A percentile compares a stretch with the other conserved stretches of the same genome.
These are phyloP conservation scores for Cetonia aurata DNA, from an alignment of 2,888 invertebrate genomes.

Conservation along the genomic window DNA sequence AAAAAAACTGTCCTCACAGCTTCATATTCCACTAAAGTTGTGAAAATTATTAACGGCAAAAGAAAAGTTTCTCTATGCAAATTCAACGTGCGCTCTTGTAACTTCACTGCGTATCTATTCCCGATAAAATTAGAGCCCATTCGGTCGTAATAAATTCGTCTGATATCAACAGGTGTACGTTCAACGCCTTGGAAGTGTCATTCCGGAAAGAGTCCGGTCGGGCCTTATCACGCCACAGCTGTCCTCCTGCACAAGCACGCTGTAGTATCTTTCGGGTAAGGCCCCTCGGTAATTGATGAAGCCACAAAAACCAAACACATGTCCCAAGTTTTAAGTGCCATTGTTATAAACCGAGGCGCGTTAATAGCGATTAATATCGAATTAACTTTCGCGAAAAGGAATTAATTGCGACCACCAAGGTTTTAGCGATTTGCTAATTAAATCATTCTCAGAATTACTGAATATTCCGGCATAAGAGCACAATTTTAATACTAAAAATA, in stretches of 20 bases:
- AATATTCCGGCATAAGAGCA: too few relatives aligned
- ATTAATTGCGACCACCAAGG: slow-evolving; percentile 1
- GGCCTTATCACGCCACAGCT: slow-evolving; percentile 27
- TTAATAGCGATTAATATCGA: slow-evolving; percentile 10
- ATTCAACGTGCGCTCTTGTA: too few relatives aligned
- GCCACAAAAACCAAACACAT: slow-evolving; percentile 27
- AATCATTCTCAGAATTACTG: too few relatives aligned
- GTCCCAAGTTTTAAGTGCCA: slow-evolving; percentile 28
- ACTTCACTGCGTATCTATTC: neutral
- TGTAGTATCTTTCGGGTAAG: neutral
- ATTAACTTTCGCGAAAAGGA: slow-evolving; percentile 5
- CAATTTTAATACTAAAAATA: too few relatives aligned
- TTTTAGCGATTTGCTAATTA: too few relatives aligned
- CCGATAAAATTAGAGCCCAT: slow-evolving; percentile 7
- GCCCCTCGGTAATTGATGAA: slow-evolving; percentile 29
- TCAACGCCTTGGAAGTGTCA: slow-evolving; percentile 29
- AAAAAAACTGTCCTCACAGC: too few relatives aligned
- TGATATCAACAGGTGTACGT: slow-evolving; percentile 28
- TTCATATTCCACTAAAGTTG: too few relatives aligned
- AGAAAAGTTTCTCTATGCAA: too few relatives aligned
- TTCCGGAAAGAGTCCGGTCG: slow-evolving; percentile 18
- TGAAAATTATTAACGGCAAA: too few relatives aligned
- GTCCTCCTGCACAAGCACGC: slow-evolving; percentile 30
- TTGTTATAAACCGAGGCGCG: neutral
- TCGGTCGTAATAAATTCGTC: slow-evolving; percentile 21